These are phyloP conservation scores for Nanorana parkeri DNA, from an alignment of 2,113 vertebrate genomes.

Conservation along the genomic window DNA sequence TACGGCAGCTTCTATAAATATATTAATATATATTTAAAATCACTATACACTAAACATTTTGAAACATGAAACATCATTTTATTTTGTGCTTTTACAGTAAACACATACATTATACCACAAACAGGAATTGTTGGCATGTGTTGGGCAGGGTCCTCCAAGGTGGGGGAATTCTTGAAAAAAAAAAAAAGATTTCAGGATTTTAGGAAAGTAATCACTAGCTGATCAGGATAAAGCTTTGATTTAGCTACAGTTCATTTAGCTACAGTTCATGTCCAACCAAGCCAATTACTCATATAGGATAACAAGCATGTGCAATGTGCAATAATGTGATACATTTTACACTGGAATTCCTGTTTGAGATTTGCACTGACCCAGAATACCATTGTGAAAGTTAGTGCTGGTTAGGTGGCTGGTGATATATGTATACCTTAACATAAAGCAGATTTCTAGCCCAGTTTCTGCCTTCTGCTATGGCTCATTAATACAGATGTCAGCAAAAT, in stretches of 20 bases:
- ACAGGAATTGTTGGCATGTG: neutral
- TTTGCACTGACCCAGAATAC: neutral
- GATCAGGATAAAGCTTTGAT: conserved; percentile 1
- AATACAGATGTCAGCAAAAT: conserved; percentile 12
- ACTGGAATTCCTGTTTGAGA: neutral
- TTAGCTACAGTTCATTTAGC: too few species aligned
- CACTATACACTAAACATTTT: too few species aligned
- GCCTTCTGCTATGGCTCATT: neutral
- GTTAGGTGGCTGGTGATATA: conserved; percentile 1
- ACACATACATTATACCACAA: too few species aligned
- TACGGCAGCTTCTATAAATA: too few species aligned
- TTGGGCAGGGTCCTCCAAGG: neutral
- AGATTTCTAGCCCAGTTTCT: neutral
- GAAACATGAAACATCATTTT: too few species aligned
- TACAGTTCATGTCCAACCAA: neutral
- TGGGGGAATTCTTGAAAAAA: neutral
- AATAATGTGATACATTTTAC: neutral
- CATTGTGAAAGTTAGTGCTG: neutral
- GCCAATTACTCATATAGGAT: neutral
- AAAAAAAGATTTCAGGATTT: neutral
- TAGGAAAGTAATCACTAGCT: neutral
- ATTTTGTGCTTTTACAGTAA: too few species aligned
- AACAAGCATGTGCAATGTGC: neutral
- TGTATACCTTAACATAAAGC: conserved; percentile 12
- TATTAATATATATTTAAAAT: too few species aligned